Base-by-base conservation (phyloP, 2,888 invertebrate genomes). In the Sminthurides aquaticus region DNA sequence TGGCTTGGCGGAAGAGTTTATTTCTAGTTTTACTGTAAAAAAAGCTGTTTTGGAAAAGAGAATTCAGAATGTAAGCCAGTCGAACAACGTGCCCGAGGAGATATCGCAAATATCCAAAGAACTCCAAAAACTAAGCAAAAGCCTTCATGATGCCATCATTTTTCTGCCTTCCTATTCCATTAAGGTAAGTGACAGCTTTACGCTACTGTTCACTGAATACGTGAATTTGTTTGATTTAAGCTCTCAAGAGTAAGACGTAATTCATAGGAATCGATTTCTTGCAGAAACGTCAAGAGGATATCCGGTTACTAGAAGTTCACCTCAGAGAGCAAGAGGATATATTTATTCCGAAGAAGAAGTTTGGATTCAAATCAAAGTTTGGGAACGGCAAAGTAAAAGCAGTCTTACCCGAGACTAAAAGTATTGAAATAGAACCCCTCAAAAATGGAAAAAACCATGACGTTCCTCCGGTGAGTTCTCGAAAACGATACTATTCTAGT, bases 161-260 rank as follows among this genome's bases (percentile, higher is more conserved):
- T 91, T 90, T 78, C 79, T 92, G 1, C 86, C 89, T 65, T 87
- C 87, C 62, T 92, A 89, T 73, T 91, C 77, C 84, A 90, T 76
- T 86, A 86, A 76, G 76, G 66, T 75, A 72, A 61, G 43, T 29
- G 11, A 25, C n/a, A 18, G 26, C 20, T 18, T 28, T n/a, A 27
- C n/a, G n/a, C n/a, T n/a, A n/a, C n/a, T n/a, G n/a, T n/a, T n/a
- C n/a, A n/a, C n/a, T n/a, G n/a, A n/a, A n/a, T n/a, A n/a, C n/a
- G n/a, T n/a, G n/a, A n/a, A n/a, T n/a, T n/a, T n/a, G n/a, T 34
- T 5, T 34, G 15, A 15, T 34, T 34, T 5, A 34, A 34, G 43
- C 43, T 15, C 43, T 34, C 43, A 5, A 34, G 43, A 11, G 5
- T 5, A 11, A 34, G 5, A 11, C 8, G 43, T 5, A 34, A 34